A percentile compares a stretch with the other conserved stretches of the same genome.
phyloP scores from a whole-genome alignment of 92 coral and sea anemone genomes.

The Palythoa grandis region DNA sequence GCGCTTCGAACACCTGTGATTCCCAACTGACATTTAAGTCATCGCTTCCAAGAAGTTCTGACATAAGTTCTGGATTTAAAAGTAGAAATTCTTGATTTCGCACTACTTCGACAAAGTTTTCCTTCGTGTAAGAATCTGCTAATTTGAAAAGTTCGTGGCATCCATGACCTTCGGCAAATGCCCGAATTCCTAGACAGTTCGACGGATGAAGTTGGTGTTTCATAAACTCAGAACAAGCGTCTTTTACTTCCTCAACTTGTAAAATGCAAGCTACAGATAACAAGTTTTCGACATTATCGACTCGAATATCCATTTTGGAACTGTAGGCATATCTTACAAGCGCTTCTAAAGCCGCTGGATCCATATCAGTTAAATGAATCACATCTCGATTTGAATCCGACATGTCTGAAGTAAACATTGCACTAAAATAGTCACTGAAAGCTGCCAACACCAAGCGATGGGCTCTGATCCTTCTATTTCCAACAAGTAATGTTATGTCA shows the following conservation, averaged over 20 bases:
- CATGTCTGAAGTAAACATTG: slow-evolving; percentile 96
- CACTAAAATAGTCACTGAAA: slow-evolving; percentile 98
- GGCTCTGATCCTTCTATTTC: slow-evolving; percentile 84
- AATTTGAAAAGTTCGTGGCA: slow-evolving; percentile 78
- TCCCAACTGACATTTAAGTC: slow-evolving; percentile 89
- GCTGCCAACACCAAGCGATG: slow-evolving; percentile 95
- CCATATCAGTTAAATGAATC: slow-evolving; percentile 84
- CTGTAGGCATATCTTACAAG: slow-evolving; percentile 92
- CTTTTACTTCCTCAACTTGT: slow-evolving; percentile 91
- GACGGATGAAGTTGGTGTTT: slow-evolving; percentile 93
- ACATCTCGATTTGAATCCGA: slow-evolving; percentile 82
- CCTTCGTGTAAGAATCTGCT: slow-evolving; percentile 92
- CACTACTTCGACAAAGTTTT: slow-evolving; percentile 91
- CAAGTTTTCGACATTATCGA: slow-evolving; percentile 93
- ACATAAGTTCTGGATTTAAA: slow-evolving; percentile 75
- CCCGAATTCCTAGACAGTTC: slow-evolving; percentile 95
- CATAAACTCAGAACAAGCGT: slow-evolving; percentile 97
- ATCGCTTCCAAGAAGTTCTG: slow-evolving; percentile 85
- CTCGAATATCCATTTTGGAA: slow-evolving; percentile 87
- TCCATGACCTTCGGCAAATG: slow-evolving; percentile 97
- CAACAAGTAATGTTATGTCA: slow-evolving; percentile 89
- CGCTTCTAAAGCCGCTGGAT: slow-evolving; percentile 91
- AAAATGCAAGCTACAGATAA: slow-evolving; percentile 91
- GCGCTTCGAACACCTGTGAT: slow-evolving; percentile 77
- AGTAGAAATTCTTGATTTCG: slow-evolving; percentile 90